A percentile compares a stretch with the other conserved stretches of the same genome.
Evolutionary conservation across 2,113 vertebrate species (phyloP).

Genomic region (Pygoscelis adeliae): DNA sequence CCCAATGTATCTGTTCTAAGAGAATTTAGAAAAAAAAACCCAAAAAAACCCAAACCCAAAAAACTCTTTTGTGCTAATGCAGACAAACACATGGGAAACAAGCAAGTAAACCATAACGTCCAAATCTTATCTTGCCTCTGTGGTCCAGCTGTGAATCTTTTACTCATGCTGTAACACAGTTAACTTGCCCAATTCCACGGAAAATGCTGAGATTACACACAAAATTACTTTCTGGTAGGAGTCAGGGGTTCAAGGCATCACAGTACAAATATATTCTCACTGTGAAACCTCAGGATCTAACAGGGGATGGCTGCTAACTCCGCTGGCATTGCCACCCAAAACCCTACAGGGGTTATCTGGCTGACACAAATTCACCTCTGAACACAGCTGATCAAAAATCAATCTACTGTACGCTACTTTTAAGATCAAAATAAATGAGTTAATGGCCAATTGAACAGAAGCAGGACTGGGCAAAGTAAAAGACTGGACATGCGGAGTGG

Average conservation of each 20-base stretch:
- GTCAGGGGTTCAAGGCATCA: not conserved
- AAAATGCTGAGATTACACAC: not conserved
- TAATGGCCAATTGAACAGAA: constrained; percentile 53
- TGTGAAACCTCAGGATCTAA: not conserved
- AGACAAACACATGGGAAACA: not conserved
- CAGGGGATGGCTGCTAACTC: not conserved
- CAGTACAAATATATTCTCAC: not conserved
- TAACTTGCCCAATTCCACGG: not conserved
- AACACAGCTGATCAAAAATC: not conserved
- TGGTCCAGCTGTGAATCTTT: not conserved
- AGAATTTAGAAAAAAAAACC: not conserved
- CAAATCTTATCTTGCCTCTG: not conserved
- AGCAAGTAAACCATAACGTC: not conserved
- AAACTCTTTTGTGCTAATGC: not conserved
- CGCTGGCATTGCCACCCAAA: not conserved
- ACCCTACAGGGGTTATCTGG: not conserved
- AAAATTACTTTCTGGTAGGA: not conserved
- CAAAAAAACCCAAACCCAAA: not conserved
- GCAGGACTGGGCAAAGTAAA: constrained; percentile 61
- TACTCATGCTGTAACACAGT: not conserved
- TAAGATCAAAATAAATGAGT: constrained; percentile 61
- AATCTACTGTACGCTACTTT: constrained; percentile 26
- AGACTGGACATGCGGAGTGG: not conserved
- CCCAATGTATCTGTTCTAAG: not conserved
- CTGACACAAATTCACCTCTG: not conserved